Evolutionary conservation across 2,113 vertebrate genomes (phyloP), one percentile per base, ranked within the genome.

Genomic region (Anthoscopus minutus): DNA sequence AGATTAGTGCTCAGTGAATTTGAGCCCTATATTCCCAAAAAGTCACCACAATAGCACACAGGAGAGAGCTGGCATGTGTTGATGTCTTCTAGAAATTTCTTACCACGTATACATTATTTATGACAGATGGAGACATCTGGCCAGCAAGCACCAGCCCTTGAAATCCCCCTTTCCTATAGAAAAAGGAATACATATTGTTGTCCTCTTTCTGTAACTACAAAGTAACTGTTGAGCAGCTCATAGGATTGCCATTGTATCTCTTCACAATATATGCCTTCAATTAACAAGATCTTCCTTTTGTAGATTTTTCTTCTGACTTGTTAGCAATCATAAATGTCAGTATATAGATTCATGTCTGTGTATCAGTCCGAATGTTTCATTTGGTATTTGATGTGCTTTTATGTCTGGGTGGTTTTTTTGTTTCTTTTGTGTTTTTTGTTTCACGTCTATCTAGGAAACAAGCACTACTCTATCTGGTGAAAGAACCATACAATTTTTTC

Each of bases 1-100:
- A 79, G 56, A 64, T 86, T 74, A 71, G 31, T 86, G 33, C 54
- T 72, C 25, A 42, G 70, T 92, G 81, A 76, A 64, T 82, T 95
- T 57, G 27, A 86, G 67, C 33, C 24, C 11, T 73, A 71, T 93
- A 4, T 82, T 85, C 47, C 58, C 62, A 2, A 64, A 86, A 92
- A 70, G 42, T 82, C 37, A 51, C 84, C 73, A 80, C 33, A 82
- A 7, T n/a, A 88, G 62, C 2, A 0, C 67, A 71, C 25, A 70
- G 54, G 27, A 86, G 56, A 86, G 86, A 74, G 40, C 23, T 93
- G 84, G 87, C 66, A 88, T 62, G 35, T 88, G 42, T 66, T 70
- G 42, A 50, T 66, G 35, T 40, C 58, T 88, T 50, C 38, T 47
- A 37, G 28, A 92, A 89, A 86, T 86, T 73, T 81, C 40, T 70